These are phyloP conservation scores for Oenanthe oenanthe DNA, from an alignment of 2,113 vertebrate genomes.

Conservation along the genomic window DNA sequence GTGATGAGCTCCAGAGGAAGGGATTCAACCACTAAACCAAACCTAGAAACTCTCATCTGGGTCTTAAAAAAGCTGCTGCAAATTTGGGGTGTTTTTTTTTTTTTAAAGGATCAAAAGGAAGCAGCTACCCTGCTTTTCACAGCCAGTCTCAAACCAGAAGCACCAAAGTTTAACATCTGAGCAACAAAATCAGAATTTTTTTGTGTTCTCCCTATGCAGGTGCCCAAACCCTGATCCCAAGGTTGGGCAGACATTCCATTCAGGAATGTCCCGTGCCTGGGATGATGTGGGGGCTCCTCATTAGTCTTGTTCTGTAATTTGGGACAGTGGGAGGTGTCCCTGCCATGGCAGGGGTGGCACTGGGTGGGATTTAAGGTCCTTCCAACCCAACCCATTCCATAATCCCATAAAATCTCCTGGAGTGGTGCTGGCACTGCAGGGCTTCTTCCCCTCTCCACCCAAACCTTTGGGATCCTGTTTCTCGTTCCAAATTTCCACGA, in stretches of 20 bases:
- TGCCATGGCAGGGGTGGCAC: neutral
- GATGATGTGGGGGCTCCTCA: neutral
- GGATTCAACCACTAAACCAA: rapidly evolving
- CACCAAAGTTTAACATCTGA: neutral
- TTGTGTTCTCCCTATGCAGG: neutral
- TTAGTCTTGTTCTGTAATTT: neutral
- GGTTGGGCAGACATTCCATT: neutral
- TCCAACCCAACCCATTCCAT: neutral
- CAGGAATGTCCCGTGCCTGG: neutral
- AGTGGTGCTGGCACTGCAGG: neutral
- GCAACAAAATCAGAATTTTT: neutral
- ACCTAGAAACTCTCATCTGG: neutral
- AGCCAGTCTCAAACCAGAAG: neutral
- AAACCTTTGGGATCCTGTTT: neutral
- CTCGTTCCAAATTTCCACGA: neutral
- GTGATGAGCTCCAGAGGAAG: neutral
- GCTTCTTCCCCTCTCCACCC: neutral
- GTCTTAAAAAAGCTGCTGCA: neutral
- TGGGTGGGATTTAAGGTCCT: neutral
- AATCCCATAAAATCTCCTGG: neutral
- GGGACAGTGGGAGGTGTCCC: neutral
- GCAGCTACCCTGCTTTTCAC: no score
- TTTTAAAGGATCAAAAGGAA: no score
- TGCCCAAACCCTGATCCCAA: neutral
- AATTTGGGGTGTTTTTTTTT: neutral